phyloP scores from a whole-genome alignment of 2,888 invertebrate species.

The Odontothrips loti region DNA sequence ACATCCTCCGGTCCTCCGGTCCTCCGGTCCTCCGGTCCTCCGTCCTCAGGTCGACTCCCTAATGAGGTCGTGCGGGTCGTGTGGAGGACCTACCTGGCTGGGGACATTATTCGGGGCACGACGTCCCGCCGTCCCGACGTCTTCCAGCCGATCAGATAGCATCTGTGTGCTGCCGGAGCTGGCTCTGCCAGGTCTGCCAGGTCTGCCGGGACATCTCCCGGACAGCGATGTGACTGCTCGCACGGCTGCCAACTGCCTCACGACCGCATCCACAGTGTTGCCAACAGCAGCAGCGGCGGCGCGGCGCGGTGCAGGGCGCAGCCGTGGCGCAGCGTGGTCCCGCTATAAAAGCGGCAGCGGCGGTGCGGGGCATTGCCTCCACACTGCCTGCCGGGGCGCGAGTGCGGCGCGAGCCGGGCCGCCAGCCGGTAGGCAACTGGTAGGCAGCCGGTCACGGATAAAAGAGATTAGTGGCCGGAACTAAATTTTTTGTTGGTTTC shows the following conservation, averaged over 20 bases:
- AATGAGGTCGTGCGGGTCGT: not conserved
- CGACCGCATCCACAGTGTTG: constrained; percentile 20
- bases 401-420: not conserved
- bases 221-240: not conserved
- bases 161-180: constrained; percentile 1
- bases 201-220: not conserved
- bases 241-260: not conserved
- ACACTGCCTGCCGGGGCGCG: not conserved
- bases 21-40: not conserved
- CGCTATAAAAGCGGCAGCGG: not conserved
- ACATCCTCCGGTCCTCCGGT: not conserved
- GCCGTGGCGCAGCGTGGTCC: not conserved
- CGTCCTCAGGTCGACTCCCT: not conserved
- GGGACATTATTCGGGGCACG: constrained; percentile 43
- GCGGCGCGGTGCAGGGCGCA: not conserved
- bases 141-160: constrained; percentile 28
- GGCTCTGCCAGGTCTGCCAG: not conserved
- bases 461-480: no score
- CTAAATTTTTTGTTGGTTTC: no score
- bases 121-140: constrained; percentile 45
- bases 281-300: constrained; percentile 15
- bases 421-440: no score
- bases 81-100: not conserved
- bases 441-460: no score
- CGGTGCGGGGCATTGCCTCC: not conserved